Evolutionary conservation across 2,113 vertebrate species (phyloP), one percentile per base, ranked within the genome.

Genomic region (Mohoua ochrocephala): DNA sequence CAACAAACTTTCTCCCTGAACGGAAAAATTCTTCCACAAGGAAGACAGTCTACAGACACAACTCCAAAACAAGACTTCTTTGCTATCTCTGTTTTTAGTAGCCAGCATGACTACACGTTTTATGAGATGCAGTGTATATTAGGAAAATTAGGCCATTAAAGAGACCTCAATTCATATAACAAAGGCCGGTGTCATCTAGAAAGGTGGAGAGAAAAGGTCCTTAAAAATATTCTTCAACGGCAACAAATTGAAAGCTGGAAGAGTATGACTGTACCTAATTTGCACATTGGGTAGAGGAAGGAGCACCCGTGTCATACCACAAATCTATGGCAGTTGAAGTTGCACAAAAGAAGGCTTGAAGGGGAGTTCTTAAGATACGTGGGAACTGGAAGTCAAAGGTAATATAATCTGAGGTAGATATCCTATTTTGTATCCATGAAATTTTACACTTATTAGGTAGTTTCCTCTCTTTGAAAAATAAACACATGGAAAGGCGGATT

Each of bases 391-490:
- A 89, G 30, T 69, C 47, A 89, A 77, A 50, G 19, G 17, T 26
- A 90, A 39, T 9, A 20, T 15, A 47, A 86, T 39, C 63, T 77
- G 37, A 35, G 67, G 52, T 10, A 47, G 13, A 35, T 52, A 74
- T 16, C 42, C 27, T 39, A 33, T 78, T 90, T 78, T 42, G 49
- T 37, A 60, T 11, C 26, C 18, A 67, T 39, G 5, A 92, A 61
- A 37, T 76, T 85, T 82, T 67, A 75, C 19, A 78, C 27, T 61
- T 74, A 41, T 37, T 65, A 86, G 27, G 79, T 41, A 78, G 84
- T 92, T 95, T 93, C 89, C 91, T 68, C 24, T 86, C 56, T 75
- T 67, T 81, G 59, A 71, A 86, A 75, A 81, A 80, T 8, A 93
- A 94, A 39, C 6, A 37, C 24, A 77, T 11, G 23, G 47, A 67